Conservation (phyloP, 2,888 invertebrate genomes). For the Coelinius sp. region DNA sequence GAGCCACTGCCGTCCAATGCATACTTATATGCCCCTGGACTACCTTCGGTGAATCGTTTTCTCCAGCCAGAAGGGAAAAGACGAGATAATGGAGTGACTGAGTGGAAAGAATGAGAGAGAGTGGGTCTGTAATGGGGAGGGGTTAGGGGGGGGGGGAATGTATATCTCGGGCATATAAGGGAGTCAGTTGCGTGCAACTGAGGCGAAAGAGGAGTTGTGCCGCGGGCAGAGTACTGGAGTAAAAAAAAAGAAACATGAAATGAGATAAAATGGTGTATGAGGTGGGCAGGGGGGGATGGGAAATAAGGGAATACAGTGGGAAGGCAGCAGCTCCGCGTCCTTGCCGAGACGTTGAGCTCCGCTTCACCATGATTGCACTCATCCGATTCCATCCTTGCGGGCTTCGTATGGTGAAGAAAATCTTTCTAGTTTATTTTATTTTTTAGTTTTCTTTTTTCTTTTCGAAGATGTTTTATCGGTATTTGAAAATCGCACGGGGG, state of each 20-base stretch:
- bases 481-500: too few relatives aligned
- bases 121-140: neutral
- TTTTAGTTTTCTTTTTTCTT: neutral
- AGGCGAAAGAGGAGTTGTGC: conserved; percentile 19
- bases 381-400: neutral
- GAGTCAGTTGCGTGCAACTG: conserved; percentile 38
- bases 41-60: conserved; percentile 35
- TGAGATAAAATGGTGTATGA: neutral
- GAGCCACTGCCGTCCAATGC: conserved; percentile 55
- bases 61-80: conserved; percentile 29
- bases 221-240: conserved; percentile 13
- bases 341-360: conserved; percentile 11
- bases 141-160: neutral
- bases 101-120: conserved; percentile 14
- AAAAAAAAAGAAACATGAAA: neutral
- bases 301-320: too few relatives aligned
- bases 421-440: neutral
- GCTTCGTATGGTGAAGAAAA: neutral
- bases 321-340: neutral
- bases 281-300: neutral
- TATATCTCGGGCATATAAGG: conserved; percentile 38
- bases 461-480: neutral
- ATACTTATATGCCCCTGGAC: conserved; percentile 52
- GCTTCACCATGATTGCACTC: conserved; percentile 4
- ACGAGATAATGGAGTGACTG: conserved; percentile 17